Evolutionary conservation across 1,140 invertebrate genomes (phyloP), one percentile per base, ranked within the genome.

Genomic region (Dendrolimus punctatus): DNA sequence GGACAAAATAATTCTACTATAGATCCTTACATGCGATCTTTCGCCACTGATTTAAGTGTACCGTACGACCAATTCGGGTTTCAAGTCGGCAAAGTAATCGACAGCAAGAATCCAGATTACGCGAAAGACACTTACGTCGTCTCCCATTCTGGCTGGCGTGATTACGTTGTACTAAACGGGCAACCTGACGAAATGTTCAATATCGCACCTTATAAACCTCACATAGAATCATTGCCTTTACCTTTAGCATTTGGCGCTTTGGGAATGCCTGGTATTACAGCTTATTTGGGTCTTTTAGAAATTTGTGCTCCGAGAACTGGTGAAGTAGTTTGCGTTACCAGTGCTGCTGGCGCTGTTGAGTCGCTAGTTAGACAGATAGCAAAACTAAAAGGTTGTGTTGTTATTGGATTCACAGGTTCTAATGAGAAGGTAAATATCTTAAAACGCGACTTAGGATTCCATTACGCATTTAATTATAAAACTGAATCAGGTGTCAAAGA

Each of bases 381-480:
- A 0, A 92, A 92, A 73, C 88, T 92, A 10, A 87, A 89, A 71
- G 88, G 88, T 6, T 90, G 91, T 45, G 88, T 74, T 46, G 92
- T 93, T 0, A 90, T 94, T 64, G 93, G 92, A 4, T 91, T 92
- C 64, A 89, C 91, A 47, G 92, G 92, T 5, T 85, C 87, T 5
- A 90, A 93, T 51, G 90, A 90, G 0, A 94, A 94, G 82, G 88
- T 91, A 48, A 74, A 89, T 51, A 92, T 91, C 89, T 63, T 94
- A 0, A 88, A 86, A 39, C 58, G 90, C 4, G 87, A 92, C 39
- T 63, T 93, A 0, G 89, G 89, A 8, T 92, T 93, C 68, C 90
- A 94, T 71, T 64, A 85, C 58, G 91, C 88, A 4, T 91, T 91
- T 55, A 93, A 94, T 73, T 94, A 94, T 66, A 93, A 94, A 74